phyloP scores from a whole-genome alignment of 2,797 vertebrate species.

The Catostomus latipinnis region DNA sequence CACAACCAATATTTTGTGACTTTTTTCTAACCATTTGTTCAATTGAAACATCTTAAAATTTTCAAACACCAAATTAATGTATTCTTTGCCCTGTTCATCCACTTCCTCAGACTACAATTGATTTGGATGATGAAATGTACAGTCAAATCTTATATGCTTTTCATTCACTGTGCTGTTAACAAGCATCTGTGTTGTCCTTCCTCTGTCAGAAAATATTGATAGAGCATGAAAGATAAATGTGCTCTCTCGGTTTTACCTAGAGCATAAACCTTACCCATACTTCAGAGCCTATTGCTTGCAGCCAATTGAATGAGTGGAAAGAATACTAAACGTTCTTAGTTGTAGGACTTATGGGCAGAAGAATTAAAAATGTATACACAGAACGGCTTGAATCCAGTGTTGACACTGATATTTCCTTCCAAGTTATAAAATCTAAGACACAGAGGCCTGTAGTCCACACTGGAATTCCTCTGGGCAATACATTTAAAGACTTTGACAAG shows the following conservation, averaged over 20 bases:
- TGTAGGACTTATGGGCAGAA: conserved; percentile 55
- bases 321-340: conserved; percentile 70
- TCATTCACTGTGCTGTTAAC: background rate
- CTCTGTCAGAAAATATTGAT: conserved; percentile 68
- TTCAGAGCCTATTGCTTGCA: conserved; percentile 71
- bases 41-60: too few relatives aligned
- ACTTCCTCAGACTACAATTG: background rate
- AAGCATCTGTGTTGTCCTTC: conserved; percentile 47
- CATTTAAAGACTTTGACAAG: too few relatives aligned
- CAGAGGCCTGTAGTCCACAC: too few relatives aligned
- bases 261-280: conserved; percentile 70
- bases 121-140: background rate
- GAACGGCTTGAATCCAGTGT: too few relatives aligned
- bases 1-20: too few relatives aligned
- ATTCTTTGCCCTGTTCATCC: too few relatives aligned
- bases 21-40: too few relatives aligned
- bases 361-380: too few relatives aligned
- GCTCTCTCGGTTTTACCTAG: conserved; percentile 64
- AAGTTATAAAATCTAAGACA: too few relatives aligned
- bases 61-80: too few relatives aligned
- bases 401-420: too few relatives aligned
- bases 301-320: conserved; percentile 64
- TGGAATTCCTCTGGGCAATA: too few relatives aligned
- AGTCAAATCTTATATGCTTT: background rate
- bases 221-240: conserved; percentile 73